Percentiles rank a stretch among this genome's conserved stretches.
These are phyloP conservation scores for Pelvicachromis taeniatus DNA, from an alignment of 2,113 vertebrate genomes.

Conservation along the genomic window DNA sequence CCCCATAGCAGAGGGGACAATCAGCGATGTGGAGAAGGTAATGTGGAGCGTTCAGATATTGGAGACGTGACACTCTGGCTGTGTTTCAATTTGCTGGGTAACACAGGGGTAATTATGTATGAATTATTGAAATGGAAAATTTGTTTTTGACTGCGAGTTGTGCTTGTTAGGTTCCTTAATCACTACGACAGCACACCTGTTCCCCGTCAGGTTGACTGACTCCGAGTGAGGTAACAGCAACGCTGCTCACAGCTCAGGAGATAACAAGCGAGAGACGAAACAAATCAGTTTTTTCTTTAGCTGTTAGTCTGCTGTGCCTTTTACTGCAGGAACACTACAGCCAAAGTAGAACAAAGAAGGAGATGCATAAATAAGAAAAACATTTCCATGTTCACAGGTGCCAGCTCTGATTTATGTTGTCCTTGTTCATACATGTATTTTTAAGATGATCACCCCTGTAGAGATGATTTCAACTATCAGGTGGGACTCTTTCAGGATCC, in stretches of 20 bases:
- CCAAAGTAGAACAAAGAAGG: background rate
- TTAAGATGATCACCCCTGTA: background rate
- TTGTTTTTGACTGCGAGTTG: slow-evolving; percentile 17
- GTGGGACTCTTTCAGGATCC: background rate
- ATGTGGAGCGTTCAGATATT: background rate
- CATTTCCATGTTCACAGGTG: background rate
- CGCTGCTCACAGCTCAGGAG: background rate
- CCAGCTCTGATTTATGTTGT: background rate
- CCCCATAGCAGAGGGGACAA: background rate
- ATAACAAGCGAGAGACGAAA: background rate
- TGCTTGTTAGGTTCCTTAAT: slow-evolving; percentile 36
- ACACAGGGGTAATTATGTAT: slow-evolving; percentile 24
- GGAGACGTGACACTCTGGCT: background rate
- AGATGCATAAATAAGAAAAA: background rate
- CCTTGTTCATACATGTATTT: background rate
- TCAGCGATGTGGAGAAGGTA: background rate
- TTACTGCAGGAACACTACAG: background rate
- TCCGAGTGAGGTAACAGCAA: background rate
- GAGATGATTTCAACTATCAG: background rate
- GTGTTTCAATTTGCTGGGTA: slow-evolving; percentile 1
- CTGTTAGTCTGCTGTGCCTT: background rate
- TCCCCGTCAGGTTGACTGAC: slow-evolving; percentile 6
- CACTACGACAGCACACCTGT: slow-evolving; percentile 20
- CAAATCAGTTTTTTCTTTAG: background rate
- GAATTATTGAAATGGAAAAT: slow-evolving; percentile 41